These are phyloP conservation scores for Tetramorium parvispinum DNA, from an alignment of 1,140 invertebrate species.

Conservation along the genomic window DNA sequence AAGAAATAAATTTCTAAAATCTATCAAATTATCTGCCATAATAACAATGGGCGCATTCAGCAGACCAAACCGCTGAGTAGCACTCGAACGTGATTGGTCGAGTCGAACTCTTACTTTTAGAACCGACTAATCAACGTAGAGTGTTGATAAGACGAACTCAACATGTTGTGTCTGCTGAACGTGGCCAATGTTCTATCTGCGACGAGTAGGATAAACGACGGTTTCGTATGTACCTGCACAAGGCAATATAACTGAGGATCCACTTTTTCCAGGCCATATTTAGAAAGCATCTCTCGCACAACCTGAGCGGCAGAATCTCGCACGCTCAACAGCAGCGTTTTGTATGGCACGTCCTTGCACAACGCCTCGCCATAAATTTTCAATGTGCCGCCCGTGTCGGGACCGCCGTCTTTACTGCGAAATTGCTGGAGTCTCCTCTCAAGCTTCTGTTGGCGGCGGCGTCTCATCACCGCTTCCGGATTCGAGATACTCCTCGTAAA, in stretches of 20 bases:
- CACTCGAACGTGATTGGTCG: no score
- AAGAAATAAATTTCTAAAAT: neutral
- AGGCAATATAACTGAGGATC: conserved; percentile 97
- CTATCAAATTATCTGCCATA: neutral
- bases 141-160: no score
- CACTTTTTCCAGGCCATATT: conserved; percentile 96
- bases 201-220: neutral
- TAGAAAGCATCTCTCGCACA: conserved; percentile 98
- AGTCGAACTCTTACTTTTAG: no score
- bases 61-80: no score
- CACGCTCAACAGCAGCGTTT: conserved; percentile 97
- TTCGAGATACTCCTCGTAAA: conserved; percentile 99
- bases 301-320: conserved; percentile 96
- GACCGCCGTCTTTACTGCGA: conserved; percentile 96
- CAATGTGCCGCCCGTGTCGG: conserved; percentile 96
- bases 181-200: neutral
- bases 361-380: conserved; percentile 99
- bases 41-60: no score
- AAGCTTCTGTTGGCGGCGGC: conserved; percentile 98
- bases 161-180: no score
- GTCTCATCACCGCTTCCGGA: conserved; percentile 99
- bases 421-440: conserved; percentile 99
- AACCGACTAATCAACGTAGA: no score
- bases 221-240: conserved; percentile 90
- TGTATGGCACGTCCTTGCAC: conserved; percentile 98